Evolutionary conservation across 2,888 invertebrate species (phyloP), one percentile per base, ranked within the genome.

Genomic region (Yponomeuta cagnagella): DNA sequence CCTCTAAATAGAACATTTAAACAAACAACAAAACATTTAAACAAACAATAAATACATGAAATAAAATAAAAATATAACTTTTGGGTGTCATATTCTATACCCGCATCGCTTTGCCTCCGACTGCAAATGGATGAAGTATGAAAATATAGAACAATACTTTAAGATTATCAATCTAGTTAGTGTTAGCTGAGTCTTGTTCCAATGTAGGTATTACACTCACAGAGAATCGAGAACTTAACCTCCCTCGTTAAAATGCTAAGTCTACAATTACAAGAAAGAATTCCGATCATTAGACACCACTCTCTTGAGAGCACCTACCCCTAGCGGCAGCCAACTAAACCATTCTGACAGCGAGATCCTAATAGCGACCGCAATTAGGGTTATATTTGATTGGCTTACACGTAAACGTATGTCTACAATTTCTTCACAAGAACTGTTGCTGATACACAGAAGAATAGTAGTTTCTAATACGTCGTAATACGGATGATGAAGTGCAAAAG

Each of bases 401-500:
- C 0, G 52, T 15, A 12, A 58, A 58, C 15, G 10, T 65, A 65
- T 23, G 10, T 65, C 30, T 23, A 10, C 30, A 65, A 5, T 33
- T 33, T 10, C 10, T 31, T 4, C 2, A 65, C 33, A 65, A 30
- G 10, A 30, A 10, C 86, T 1, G 93, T 93, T 65, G 94, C 83
- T 15, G 52, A 12, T 15, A 58, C 52, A 58, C 15, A 15, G 52
- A 58, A 58, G 52, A 12, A 58, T 58, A 15, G 52, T 58, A 15
- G 52, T 58, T 58, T 8, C 5, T 58, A 58, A 12, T 12, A 9
- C 52, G 8, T 15, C 15, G 52, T 58, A 58, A 58, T 58, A 58
- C 12, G 52, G 52, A 1, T 58, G 15, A 58, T 15, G 52, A 15
- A 15, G 12, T 58, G 12, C 52, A 15, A 12, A 58, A 58, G 12